A percentile compares a stretch with the other conserved stretches of the same genome.
Conservation (phyloP, 2,113 vertebrate genomes). For the Nesoenas mayeri region DNA sequence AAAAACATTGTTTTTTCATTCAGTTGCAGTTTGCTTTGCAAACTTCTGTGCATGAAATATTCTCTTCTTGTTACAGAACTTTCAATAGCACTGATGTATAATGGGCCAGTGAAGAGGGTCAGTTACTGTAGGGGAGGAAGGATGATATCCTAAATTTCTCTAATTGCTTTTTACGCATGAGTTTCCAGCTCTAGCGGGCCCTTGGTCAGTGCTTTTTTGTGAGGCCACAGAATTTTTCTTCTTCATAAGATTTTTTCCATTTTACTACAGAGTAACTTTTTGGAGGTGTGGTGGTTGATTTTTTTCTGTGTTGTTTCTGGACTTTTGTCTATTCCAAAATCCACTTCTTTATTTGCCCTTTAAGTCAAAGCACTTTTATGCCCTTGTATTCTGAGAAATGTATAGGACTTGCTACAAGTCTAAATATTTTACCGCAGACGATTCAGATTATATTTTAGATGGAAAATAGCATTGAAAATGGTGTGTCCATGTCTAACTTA, state of each 20-base stretch:
- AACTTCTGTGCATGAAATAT: neutral
- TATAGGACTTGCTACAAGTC: neutral
- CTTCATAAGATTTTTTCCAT: neutral
- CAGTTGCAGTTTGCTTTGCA: neutral
- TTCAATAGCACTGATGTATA: neutral
- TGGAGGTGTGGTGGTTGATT: fast-evolving
- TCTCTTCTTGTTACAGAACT: neutral
- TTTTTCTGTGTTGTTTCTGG: neutral
- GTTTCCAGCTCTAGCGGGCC: neutral
- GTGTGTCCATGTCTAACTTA: neutral
- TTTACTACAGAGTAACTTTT: neutral
- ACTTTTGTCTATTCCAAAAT: neutral
- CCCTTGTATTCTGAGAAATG: neutral
- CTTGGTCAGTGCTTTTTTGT: neutral
- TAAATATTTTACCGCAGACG: neutral
- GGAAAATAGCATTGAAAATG: neutral
- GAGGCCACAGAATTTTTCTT: neutral
- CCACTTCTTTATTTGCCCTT: neutral
- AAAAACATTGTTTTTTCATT: neutral
- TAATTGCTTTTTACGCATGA: neutral
- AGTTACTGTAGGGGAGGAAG: neutral
- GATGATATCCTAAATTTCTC: neutral
- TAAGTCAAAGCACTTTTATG: neutral
- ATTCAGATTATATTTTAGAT: neutral
- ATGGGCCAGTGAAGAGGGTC: neutral